These are phyloP conservation scores for Tipula vernalis DNA, from an alignment of 2,888 invertebrate genomes.

Conservation along the genomic window DNA sequence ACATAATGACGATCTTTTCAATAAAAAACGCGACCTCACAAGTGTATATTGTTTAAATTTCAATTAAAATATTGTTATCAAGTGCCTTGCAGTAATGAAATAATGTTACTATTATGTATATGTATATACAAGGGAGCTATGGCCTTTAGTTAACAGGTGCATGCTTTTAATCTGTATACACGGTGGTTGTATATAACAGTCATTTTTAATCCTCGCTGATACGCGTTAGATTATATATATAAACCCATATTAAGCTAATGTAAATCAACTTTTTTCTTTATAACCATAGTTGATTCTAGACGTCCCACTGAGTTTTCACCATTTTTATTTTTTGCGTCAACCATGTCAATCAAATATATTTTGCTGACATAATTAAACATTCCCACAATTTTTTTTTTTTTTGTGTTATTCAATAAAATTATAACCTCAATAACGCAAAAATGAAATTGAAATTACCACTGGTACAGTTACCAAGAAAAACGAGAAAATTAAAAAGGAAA, in stretches of 20 bases:
- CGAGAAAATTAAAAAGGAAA: conserved; percentile 1
- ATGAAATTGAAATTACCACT: conserved; percentile 4
- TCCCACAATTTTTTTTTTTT: background rate
- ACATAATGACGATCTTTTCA: background rate
- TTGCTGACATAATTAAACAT: background rate
- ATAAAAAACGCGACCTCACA: background rate
- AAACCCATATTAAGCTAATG: background rate
- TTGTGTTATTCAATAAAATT: background rate
- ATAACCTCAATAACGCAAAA: conserved; percentile 4
- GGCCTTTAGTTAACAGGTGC: background rate
- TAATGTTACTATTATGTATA: background rate
- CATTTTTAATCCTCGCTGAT: background rate
- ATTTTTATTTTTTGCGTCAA: background rate
- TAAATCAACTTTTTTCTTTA: background rate
- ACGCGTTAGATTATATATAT: background rate
- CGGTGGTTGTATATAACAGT: background rate
- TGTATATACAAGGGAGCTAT: too few species aligned
- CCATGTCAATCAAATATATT: background rate
- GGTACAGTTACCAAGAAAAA: conserved; percentile 4
- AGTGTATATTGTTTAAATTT: background rate
- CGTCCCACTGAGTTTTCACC: background rate
- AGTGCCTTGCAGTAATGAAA: background rate
- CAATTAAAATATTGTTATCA: background rate
- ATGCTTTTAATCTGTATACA: background rate
- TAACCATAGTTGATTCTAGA: background rate